A percentile compares a stretch with the other conserved stretches of the same genome.
These are phyloP conservation scores for Leptonema lineaticorne DNA, from an alignment of 1,140 invertebrate species.

Conservation along the genomic window DNA sequence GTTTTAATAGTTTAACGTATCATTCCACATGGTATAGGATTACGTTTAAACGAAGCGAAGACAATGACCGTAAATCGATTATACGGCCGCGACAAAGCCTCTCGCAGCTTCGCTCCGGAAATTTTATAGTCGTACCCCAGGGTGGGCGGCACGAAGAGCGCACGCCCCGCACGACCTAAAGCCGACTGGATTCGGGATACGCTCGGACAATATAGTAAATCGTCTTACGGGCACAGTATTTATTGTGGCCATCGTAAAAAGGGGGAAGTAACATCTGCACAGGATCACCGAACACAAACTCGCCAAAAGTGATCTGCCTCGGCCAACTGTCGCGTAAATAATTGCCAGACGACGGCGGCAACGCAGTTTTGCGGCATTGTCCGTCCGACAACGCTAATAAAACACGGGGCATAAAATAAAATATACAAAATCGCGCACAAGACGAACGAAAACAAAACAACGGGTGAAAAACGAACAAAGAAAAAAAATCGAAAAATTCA, in stretches of 20 bases:
- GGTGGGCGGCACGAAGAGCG: not conserved
- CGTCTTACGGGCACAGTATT: conserved; percentile 6
- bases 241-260: not conserved
- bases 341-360: not conserved
- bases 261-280: not conserved
- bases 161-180: not conserved
- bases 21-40: conserved; percentile 33
- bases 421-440: no score
- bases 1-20: no score
- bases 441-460: no score
- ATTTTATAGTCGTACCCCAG: conserved; percentile 10
- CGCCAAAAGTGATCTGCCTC: not conserved
- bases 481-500: no score
- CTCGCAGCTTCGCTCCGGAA: not conserved
- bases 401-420: no score
- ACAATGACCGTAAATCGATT: conserved; percentile 35
- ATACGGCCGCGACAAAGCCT: conserved; percentile 26
- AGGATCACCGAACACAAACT: not conserved
- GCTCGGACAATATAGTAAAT: conserved; percentile 6
- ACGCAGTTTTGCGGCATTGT: no score
- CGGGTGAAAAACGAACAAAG: no score
- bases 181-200: not conserved
- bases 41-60: conserved; percentile 31
- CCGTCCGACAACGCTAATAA: no score
- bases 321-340: not conserved